Percentiles rank a stretch among this genome's conserved stretches.
Evolutionary conservation across 2,797 vertebrate genomes (phyloP).

Genomic region (Gila robusta): DNA sequence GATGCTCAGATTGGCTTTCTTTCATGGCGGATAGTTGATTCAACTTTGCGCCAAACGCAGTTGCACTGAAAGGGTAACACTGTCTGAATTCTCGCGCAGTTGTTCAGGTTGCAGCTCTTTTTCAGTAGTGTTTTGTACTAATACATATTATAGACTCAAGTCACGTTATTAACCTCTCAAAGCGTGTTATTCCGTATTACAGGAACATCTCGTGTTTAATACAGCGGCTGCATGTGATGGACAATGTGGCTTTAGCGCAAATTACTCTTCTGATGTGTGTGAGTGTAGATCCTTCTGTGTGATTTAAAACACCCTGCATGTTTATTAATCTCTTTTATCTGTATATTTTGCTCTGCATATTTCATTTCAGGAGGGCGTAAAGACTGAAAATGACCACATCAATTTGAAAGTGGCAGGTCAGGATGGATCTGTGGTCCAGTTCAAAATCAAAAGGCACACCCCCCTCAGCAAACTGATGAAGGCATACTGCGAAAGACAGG

Average conservation of each 20-base stretch:
- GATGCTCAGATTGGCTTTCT: not conserved
- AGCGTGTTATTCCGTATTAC: not conserved
- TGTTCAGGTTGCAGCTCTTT: not conserved
- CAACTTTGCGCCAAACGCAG: slow-evolving; percentile 41
- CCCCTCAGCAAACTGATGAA: slow-evolving; percentile 93
- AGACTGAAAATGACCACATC: slow-evolving; percentile 91
- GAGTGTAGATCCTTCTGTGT: not conserved
- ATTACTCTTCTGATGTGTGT: not conserved
- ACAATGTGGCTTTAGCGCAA: not conserved
- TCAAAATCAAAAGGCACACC: slow-evolving; percentile 92
- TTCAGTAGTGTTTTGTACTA: not conserved
- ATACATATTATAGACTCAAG: not conserved
- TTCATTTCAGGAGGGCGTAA: slow-evolving; percentile 84
- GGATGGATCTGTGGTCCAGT: slow-evolving; percentile 91
- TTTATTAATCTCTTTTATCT: not conserved
- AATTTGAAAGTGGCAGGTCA: slow-evolving; percentile 91
- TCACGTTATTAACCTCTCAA: not conserved
- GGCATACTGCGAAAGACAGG: slow-evolving; percentile 93
- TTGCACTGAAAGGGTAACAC: not conserved
- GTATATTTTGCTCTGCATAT: not conserved
- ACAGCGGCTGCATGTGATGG: not conserved
- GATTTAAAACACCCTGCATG: not conserved
- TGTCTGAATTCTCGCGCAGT: not conserved
- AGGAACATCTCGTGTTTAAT: not conserved
- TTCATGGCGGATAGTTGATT: slow-evolving; percentile 29